These are phyloP conservation scores for Temnothorax longispinosus DNA, from an alignment of 1,140 invertebrate genomes.

Conservation along the genomic window DNA sequence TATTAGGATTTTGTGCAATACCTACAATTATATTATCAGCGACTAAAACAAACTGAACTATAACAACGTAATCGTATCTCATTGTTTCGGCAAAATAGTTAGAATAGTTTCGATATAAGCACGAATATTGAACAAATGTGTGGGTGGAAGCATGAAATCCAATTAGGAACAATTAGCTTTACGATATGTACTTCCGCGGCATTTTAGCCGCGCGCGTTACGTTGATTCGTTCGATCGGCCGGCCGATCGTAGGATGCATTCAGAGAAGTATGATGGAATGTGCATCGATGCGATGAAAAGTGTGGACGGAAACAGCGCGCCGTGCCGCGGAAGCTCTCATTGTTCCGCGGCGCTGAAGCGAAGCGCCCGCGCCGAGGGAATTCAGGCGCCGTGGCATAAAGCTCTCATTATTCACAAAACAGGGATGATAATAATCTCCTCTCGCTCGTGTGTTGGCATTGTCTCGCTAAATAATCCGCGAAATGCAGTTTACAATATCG, in stretches of 20 bases:
- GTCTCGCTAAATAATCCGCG: not conserved
- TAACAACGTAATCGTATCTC: not conserved
- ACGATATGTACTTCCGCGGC: not conserved
- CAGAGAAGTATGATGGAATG: not conserved
- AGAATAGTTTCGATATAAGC: not conserved
- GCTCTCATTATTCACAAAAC: constrained; percentile 25
- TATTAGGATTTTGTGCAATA: not conserved
- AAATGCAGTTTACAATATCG: not conserved
- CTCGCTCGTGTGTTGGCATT: not conserved
- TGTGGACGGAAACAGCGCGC: constrained; percentile 20
- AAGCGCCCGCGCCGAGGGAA: not conserved
- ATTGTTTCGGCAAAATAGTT: not conserved
- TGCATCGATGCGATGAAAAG: constrained; percentile 6
- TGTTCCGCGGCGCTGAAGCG: constrained; percentile 15
- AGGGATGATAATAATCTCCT: not conserved
- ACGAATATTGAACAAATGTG: not conserved
- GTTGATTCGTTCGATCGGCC: constrained; percentile 7
- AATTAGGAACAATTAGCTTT: constrained; percentile 40
- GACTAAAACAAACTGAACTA: not conserved
- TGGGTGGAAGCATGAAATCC: constrained; percentile 22
- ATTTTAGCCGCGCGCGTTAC: constrained; percentile 10
- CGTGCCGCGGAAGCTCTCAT: constrained; percentile 21
- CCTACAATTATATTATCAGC: not conserved
- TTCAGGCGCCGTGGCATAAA: constrained; percentile 1
- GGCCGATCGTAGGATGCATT: not conserved